Conservation (phyloP, 2,113 vertebrate genomes). For the Bostrychus sinensis region DNA sequence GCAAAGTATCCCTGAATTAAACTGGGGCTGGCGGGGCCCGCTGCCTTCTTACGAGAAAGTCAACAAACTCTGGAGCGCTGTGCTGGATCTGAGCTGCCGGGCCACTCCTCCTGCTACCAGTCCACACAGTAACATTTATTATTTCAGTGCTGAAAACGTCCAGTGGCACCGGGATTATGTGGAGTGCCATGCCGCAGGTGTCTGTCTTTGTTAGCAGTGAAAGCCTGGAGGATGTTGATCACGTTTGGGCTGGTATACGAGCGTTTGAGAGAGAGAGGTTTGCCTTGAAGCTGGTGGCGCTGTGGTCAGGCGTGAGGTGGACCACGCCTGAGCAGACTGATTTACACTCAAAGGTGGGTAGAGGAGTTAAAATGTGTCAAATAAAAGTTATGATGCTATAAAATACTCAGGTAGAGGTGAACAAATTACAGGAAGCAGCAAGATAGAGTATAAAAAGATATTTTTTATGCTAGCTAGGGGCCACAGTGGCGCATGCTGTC, state of each 20-base stretch:
- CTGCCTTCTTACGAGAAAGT: constrained; percentile 65
- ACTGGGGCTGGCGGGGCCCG: constrained; percentile 43
- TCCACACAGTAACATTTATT: constrained; percentile 59
- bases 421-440: too few relatives aligned
- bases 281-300: constrained; percentile 51
- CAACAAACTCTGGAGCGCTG: constrained; percentile 67
- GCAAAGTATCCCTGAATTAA: constrained; percentile 70
- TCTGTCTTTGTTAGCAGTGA: constrained; percentile 58
- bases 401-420: too few relatives aligned
- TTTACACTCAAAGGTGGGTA: constrained; percentile 53
- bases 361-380: too few relatives aligned
- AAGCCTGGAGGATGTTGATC: constrained; percentile 39
- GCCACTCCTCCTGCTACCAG: constrained; percentile 38
- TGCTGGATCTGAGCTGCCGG: constrained; percentile 60
- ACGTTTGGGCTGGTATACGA: constrained; percentile 7
- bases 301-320: too few relatives aligned
- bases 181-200: constrained; percentile 47
- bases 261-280: constrained; percentile 34
- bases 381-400: too few relatives aligned
- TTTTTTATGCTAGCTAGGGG: too few relatives aligned
- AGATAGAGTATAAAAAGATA: too few relatives aligned
- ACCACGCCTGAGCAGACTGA: constrained; percentile 70
- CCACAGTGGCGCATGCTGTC: too few relatives aligned
- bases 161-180: constrained; percentile 37
- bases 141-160: constrained; percentile 52